Conservation (phyloP, 2,797 vertebrate species). For the Echeneis naucrates region DNA sequence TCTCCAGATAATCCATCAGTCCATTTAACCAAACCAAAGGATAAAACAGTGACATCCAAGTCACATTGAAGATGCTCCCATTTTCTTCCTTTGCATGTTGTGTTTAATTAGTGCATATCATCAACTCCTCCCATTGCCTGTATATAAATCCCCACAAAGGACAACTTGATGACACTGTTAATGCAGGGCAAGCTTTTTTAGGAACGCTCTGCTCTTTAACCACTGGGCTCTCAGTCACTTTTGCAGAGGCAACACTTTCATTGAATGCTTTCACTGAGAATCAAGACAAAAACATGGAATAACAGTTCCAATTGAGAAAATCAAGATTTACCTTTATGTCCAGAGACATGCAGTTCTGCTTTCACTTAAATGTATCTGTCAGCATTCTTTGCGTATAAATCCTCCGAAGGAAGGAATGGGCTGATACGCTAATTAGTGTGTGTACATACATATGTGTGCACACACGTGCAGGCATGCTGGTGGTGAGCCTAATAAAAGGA, state of each 20-base stretch:
- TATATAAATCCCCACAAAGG: constrained; percentile 1
- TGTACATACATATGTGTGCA: constrained; percentile 21
- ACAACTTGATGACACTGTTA: neutral
- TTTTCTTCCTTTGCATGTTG: neutral
- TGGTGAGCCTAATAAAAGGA: constrained; percentile 66
- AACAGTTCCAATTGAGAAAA: constrained; percentile 1
- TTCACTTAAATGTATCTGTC: constrained; percentile 43
- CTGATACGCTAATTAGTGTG: constrained; percentile 52
- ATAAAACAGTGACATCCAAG: too few relatives aligned
- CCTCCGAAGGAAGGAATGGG: constrained; percentile 49
- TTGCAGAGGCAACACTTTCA: neutral
- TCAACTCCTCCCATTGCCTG: neutral
- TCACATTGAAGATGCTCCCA: neutral
- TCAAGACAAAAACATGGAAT: neutral
- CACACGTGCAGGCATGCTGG: constrained; percentile 14
- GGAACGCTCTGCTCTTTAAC: constrained; percentile 2
- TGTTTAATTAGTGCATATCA: neutral
- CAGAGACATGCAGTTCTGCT: constrained; percentile 4
- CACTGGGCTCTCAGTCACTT: neutral
- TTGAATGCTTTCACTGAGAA: neutral
- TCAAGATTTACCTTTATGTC: neutral
- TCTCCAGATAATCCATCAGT: neutral
- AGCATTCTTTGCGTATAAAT: constrained; percentile 49
- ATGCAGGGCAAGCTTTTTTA: neutral
- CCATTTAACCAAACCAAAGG: neutral